Evolutionary conservation across 2,797 vertebrate genomes (phyloP), one percentile per base, ranked within the genome.

Genomic region (Pelobates cultripes): DNA sequence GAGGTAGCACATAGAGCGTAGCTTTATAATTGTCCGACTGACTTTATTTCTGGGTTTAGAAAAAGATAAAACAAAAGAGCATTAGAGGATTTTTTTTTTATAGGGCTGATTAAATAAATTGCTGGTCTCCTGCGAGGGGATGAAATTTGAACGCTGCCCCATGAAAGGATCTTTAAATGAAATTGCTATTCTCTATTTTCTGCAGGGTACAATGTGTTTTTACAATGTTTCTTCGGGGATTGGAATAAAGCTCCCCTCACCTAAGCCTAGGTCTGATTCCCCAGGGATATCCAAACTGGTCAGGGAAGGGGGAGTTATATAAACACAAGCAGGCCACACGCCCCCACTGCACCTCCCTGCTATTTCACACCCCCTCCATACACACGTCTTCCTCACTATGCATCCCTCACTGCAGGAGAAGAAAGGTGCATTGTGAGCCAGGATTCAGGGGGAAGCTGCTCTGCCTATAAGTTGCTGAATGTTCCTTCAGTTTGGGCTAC

Each of bases 381-480:
- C 74, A 69, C 81, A 61, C 74, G 79, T 87, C 86, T 79, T 79
- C 84, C 78, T 85, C 85, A 12, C 28, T 77, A 77, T 71, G 84
- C 43, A n/a, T 74, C 73, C 12, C 74, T 84, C 60, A 78, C 85
- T 3, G 45, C 64, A 88, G 89, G 90, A 87, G 94, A 94, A 97
- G 96, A 98, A 97, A 97, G 96, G 96, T 96, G 96, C 96, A 96
- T 98, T 98, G 97, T 98, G 90, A 90, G 77, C 85, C 40, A 85
- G 86, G 85, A 91, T 86, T 85, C 85, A 40, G 13, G 75, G 88
- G 80, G 86, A 90, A 86, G 91, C 85, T 82, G 91, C 91, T 61
- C 92, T 91, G 94, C 94, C 93, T 94, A 94, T 44, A 86, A 88
- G 85, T 89, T 92, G 91, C 94, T 97, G 95, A 97, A 96, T 96